These are phyloP conservation scores for Rambutsinella grinnellia DNA, from an alignment of 2,888 invertebrate genomes.

Conservation along the genomic window DNA sequence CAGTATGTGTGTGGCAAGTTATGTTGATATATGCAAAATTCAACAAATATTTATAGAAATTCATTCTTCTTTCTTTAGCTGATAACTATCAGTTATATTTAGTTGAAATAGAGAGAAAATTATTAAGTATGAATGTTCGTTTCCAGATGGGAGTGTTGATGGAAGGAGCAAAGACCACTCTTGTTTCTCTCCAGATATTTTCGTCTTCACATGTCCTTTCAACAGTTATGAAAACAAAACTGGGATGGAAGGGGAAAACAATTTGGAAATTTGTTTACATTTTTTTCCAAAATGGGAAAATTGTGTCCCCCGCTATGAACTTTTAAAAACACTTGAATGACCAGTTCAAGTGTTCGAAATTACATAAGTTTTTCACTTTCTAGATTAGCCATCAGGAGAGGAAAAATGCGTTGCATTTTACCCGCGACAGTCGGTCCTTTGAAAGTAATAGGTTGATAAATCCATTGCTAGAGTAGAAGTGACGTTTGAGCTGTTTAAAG, in stretches of 20 bases:
- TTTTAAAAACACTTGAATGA: constrained; percentile 41
- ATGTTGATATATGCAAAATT: no score
- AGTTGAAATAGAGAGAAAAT: no score
- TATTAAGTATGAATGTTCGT: no score
- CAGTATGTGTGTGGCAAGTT: no score
- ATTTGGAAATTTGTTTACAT: no score
- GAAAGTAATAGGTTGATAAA: constrained; percentile 51
- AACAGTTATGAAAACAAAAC: constrained; percentile 31
- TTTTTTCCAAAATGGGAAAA: constrained; percentile 24
- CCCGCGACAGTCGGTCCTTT: constrained; percentile 25
- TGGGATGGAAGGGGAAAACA: constrained; percentile 18
- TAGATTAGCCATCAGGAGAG: constrained; percentile 22
- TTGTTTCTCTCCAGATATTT: constrained; percentile 35
- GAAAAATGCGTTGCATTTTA: constrained; percentile 25
- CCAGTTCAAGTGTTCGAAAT: constrained; percentile 32
- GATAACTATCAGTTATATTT: no score
- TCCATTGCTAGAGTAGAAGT: constrained; percentile 21
- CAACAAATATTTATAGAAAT: no score
- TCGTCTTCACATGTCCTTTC: constrained; percentile 26
- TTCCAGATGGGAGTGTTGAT: no score
- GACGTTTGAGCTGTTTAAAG: constrained; percentile 47
- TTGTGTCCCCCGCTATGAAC: constrained; percentile 16
- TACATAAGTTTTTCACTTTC: background rate
- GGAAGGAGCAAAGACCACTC: constrained; percentile 16
- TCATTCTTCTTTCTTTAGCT: no score